Evolutionary conservation across 2,113 vertebrate species (phyloP), one percentile per base, ranked within the genome.

Genomic region (Melanerpes aurifrons): DNA sequence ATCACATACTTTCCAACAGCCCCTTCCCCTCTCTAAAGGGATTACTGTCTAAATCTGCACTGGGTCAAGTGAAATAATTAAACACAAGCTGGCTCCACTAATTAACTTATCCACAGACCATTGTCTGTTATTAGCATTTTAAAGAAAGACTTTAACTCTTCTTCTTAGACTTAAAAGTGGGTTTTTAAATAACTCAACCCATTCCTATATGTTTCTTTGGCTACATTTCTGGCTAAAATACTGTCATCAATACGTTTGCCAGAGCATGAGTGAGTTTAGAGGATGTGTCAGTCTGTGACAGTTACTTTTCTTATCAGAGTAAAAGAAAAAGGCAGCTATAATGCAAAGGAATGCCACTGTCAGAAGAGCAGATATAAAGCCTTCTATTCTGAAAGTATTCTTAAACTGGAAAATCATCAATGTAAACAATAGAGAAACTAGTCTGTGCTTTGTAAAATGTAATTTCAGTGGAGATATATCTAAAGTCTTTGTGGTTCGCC

Each of bases 61-160:
- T 66, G 73, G 96, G 96, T 97, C 97, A 97, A 96, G 96, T 95
- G 96, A 96, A 97, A 97, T 97, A 96, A 97, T 97, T 96, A 96
- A 97, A 94, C 93, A 89, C 95, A 96, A 92, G 88, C 94, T 96
- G 92, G 68, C 72, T 95, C 95, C 69, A 29, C 94, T 97, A 97
- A 97, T 97, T 97, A 97, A 97, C 95, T 97, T 97, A 97, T 95
- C 89, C 95, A 95, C 85, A 97, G 90, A 96, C 96, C 96, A 96
- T 97, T 94, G 93, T 97, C 93, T 90, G 66, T 92, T 94, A 93
- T 92, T 96, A 97, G 94, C 93, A 89, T 97, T 95, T 95, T 96
- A 90, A 95, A 92, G 86, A 83, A 86, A 72, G 73, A 1, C 62
- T 95, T 95, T 97, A 97, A 96, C 93, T 89, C 93, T 73, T 86